Conservation (phyloP, 2,113 vertebrate species). For the Apus apus region DNA sequence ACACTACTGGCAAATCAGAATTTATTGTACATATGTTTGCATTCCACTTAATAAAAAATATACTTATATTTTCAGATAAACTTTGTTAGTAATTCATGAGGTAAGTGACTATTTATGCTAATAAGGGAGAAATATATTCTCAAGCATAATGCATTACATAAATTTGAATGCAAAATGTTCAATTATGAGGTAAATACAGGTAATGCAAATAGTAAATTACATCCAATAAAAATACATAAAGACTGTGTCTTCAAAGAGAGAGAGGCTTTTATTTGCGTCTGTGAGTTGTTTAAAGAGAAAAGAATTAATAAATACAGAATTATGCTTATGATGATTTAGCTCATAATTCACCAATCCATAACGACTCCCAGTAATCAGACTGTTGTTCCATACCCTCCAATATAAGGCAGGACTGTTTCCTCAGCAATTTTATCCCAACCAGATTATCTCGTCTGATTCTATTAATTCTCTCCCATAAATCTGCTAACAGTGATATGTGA, state of each 20-base stretch:
- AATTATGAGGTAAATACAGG: conserved; percentile 86
- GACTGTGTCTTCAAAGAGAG: conserved; percentile 80
- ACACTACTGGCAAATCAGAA: conserved; percentile 67
- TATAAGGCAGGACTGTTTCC: conserved; percentile 75
- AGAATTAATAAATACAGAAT: conserved; percentile 83
- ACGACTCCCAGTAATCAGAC: conserved; percentile 75
- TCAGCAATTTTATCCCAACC: conserved; percentile 81
- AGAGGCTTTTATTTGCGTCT: conserved; percentile 75
- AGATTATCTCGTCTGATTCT: conserved; percentile 84
- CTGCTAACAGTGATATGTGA: conserved; percentile 82
- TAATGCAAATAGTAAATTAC: conserved; percentile 85
- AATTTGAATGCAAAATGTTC: conserved; percentile 87
- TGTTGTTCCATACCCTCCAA: conserved; percentile 70
- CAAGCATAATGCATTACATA: conserved; percentile 82
- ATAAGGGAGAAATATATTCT: conserved; percentile 84
- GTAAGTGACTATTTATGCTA: conserved; percentile 87
- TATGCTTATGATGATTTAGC: conserved; percentile 76
- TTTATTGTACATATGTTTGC: conserved; percentile 82
- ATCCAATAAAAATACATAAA: conserved; percentile 81
- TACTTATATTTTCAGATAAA: conserved; percentile 83
- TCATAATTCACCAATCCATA: conserved; percentile 78
- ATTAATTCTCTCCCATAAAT: conserved; percentile 85
- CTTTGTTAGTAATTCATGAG: conserved; percentile 87
- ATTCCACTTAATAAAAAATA: conserved; percentile 83
- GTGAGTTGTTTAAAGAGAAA: conserved; percentile 80